Evolutionary conservation across 2,113 vertebrate species (phyloP).

Genomic region (Mormyrus lacerda): DNA sequence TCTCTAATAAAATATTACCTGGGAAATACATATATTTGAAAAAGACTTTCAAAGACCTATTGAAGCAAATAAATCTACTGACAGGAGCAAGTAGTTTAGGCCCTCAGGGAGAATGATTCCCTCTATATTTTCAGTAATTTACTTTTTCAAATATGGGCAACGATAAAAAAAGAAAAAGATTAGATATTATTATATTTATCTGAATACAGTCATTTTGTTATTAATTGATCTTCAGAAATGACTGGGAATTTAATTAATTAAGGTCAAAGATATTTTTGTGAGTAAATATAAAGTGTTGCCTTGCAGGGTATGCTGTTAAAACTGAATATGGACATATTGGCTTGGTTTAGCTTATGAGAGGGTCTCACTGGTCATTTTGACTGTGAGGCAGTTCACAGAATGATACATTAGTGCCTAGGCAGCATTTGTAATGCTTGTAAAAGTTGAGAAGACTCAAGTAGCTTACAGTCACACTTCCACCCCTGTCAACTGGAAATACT

Average conservation of each 20-base stretch:
- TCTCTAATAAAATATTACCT: not conserved
- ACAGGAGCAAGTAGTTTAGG: not conserved
- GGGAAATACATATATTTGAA: not conserved
- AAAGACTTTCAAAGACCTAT: not conserved
- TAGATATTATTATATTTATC: not conserved
- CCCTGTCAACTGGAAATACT: not conserved
- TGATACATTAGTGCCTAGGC: not conserved
- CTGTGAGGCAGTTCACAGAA: not conserved
- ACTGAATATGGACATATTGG: not conserved
- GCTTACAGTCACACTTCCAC: not conserved
- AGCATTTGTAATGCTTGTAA: not conserved
- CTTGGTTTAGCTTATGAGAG: not conserved
- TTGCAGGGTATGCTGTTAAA: not conserved
- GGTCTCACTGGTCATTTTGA: not conserved
- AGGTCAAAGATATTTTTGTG: not conserved
- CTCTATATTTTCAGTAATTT: not conserved
- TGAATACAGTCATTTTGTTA: not conserved
- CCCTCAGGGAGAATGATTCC: not conserved
- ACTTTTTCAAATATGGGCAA: not conserved
- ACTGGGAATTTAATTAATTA: not conserved
- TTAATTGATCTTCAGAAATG: not conserved
- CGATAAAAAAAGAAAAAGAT: not conserved
- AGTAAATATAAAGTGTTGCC: not conserved
- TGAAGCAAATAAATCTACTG: not conserved
- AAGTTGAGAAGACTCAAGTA: not conserved